These are phyloP conservation scores for Teleogryllus oceanicus DNA, from an alignment of 2,888 invertebrate species.

Conservation along the genomic window DNA sequence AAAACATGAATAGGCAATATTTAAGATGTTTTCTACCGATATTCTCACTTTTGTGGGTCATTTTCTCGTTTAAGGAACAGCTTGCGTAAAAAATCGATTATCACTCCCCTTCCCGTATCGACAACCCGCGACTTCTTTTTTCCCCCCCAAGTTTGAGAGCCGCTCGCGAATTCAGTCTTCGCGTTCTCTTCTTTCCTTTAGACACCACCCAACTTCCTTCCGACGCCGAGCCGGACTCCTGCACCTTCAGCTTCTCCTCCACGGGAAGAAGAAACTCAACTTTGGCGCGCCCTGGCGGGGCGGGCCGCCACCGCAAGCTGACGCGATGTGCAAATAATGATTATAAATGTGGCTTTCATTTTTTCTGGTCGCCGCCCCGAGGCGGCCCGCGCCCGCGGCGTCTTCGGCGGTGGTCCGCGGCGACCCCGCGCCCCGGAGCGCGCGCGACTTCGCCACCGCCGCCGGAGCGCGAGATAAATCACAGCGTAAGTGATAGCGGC, in stretches of 20 bases:
- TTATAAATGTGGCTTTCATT: conserved; percentile 37
- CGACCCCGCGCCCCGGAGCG: neutral
- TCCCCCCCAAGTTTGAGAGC: neutral
- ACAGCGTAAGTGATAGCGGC: conserved; percentile 29
- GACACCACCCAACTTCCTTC: neutral
- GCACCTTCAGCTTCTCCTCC: conserved; percentile 30
- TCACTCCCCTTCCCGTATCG: neutral
- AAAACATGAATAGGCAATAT: neutral
- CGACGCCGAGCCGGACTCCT: neutral
- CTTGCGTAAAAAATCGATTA: neutral
- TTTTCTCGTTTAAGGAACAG: neutral
- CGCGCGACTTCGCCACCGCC: neutral
- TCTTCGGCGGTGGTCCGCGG: conserved; percentile 28
- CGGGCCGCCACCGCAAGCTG: conserved; percentile 34
- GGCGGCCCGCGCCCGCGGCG: conserved; percentile 28
- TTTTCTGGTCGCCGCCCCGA: conserved; percentile 37
- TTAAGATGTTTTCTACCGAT: neutral
- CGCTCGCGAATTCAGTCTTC: neutral
- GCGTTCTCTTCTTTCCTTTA: neutral
- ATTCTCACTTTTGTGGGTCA: neutral
- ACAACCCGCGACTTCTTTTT: conserved; percentile 19
- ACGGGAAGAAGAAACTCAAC: neutral
- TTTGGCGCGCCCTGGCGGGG: conserved; percentile 18
- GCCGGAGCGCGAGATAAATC: conserved; percentile 29
- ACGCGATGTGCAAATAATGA: conserved; percentile 38